Evolutionary conservation across 2,888 invertebrate species (phyloP), one percentile per base, ranked within the genome.

Genomic region (Tinea pellionella): DNA sequence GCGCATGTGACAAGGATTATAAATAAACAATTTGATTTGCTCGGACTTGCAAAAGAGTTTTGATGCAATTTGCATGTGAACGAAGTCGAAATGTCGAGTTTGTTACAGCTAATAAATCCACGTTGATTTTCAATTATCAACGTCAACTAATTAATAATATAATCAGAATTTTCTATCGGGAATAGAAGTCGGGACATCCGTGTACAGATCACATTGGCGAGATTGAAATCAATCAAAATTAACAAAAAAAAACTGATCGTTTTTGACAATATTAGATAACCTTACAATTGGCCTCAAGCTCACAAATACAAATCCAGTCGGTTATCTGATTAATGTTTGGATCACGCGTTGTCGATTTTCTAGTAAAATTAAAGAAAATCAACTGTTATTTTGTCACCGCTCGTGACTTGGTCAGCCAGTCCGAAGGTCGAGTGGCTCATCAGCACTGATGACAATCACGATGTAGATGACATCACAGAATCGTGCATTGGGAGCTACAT

Each of bases 291-390:
- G 32, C 57, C 57, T 57, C 32, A 57, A 57, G 32, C 57, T 32
- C 15, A 57, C 57, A 2, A 19, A 57, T 53, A 53, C 3, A 24
- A 57, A 57, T 57, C 57, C 57, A 30, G 53, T 18, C 15, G 47
- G 9, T 9, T 59, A 47, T 65, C 67, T 73, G 77, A 76, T 76
- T 76, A 78, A 70, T 69, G 70, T 62, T 60, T 64, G 61, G 65
- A 70, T 72, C 76, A 76, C 73, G 75, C 69, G 66, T 67, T 63
- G 68, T 66, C 66, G 69, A 70, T 75, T 80, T 78, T 78, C 72
- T 70, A 72, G 73, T 72, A 75, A 80, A 80, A 81, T 78, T 75
- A 75, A 74, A 77, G 75, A 78, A n/a, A 80, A 79, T 77, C 73
- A 68, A 66, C 67, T 70, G 70, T 68, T 72, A 69, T 74, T 78